Evolutionary conservation across 2,888 invertebrate species (phyloP).

Genomic region (Pedicia rivosa): DNA sequence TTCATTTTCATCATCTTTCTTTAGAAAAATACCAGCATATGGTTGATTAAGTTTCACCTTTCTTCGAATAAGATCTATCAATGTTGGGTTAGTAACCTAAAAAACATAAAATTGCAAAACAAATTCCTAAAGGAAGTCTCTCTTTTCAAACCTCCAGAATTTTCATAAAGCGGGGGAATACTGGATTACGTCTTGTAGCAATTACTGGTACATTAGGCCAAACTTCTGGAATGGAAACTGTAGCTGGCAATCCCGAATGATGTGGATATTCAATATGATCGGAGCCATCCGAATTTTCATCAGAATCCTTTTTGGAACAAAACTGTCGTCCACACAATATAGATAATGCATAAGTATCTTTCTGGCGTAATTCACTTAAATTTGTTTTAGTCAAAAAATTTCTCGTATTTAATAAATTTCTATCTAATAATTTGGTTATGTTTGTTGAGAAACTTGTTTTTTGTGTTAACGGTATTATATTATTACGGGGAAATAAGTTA

Average conservation of each 20-base stretch:
- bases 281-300: not conserved
- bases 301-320: constrained; percentile 4
- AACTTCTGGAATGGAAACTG: constrained; percentile 86
- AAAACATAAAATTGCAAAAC: constrained; percentile 16
- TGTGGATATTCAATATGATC: not conserved
- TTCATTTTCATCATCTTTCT: constrained; percentile 78
- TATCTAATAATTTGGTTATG: too few relatives aligned
- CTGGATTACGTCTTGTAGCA: constrained; percentile 84
- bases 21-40: constrained; percentile 92
- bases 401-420: too few relatives aligned
- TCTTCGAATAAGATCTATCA: constrained; percentile 78
- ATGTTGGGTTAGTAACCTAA: constrained; percentile 66
- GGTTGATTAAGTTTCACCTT: constrained; percentile 94
- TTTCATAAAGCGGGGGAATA: constrained; percentile 97
- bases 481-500: too few relatives aligned
- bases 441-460: too few relatives aligned
- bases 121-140: constrained; percentile 9
- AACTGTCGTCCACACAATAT: not conserved
- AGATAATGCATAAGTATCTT: not conserved
- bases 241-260: constrained; percentile 45
- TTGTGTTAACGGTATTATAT: too few relatives aligned
- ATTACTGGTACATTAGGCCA: constrained; percentile 95
- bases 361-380: not conserved
- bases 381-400: too few relatives aligned
- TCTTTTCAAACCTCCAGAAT: constrained; percentile 95